These are phyloP conservation scores for Steromphala cineraria DNA, from an alignment of 2,888 invertebrate species.

Conservation along the genomic window DNA sequence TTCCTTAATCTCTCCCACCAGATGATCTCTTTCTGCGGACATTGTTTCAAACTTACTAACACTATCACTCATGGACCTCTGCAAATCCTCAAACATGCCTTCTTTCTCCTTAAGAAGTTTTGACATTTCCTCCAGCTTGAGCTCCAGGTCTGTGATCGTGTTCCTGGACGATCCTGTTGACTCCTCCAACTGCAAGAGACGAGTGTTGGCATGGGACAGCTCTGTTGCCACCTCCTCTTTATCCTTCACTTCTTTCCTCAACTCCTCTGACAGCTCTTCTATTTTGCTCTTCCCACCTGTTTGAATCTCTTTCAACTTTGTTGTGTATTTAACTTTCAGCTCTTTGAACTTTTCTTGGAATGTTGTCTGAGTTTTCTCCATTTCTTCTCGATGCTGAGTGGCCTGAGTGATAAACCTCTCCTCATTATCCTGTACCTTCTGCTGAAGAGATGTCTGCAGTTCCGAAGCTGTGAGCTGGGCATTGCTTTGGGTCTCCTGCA, in stretches of 20 bases:
- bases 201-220: conserved; percentile 59
- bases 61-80: neutral
- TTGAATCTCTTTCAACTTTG: conserved; percentile 64
- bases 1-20: conserved; percentile 18
- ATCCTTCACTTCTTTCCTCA: conserved; percentile 45
- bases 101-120: conserved; percentile 37
- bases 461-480: conserved; percentile 50
- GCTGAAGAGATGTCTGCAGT: conserved; percentile 46
- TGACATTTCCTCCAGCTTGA: conserved; percentile 37
- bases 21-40: neutral
- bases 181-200: conserved; percentile 60
- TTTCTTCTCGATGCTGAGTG: conserved; percentile 41
- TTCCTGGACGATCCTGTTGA: conserved; percentile 41
- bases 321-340: conserved; percentile 62
- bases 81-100: conserved; percentile 22
- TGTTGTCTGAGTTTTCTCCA: conserved; percentile 44
- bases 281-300: conserved; percentile 34
- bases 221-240: conserved; percentile 58
- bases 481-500: conserved; percentile 53
- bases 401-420: conserved; percentile 36
- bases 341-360: conserved; percentile 58
- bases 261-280: conserved; percentile 39
- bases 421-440: conserved; percentile 55
- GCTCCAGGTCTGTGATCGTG: conserved; percentile 57
- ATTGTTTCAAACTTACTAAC: neutral